A percentile compares a stretch with the other conserved stretches of the same genome.
Conservation (phyloP, 2,888 invertebrate genomes). For the Acrocera orbiculus region DNA sequence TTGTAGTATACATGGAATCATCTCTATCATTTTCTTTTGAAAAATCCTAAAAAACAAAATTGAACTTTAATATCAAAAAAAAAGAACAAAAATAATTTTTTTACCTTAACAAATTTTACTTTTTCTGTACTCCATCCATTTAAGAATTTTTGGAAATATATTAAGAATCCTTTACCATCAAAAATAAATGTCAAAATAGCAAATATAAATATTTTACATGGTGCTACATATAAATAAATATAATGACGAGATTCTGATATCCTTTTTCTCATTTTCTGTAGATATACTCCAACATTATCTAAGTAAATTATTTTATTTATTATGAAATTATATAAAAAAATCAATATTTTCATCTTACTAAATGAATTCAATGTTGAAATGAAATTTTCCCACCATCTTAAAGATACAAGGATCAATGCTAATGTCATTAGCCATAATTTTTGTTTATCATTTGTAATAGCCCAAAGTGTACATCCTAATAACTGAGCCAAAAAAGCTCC, state of each 20-base stretch:
- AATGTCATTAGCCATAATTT: conserved; percentile 40
- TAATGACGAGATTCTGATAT: conserved; percentile 52
- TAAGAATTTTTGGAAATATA: conserved; percentile 33
- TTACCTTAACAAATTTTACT: conserved; percentile 36
- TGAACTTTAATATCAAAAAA: too few species aligned
- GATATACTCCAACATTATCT: conserved; percentile 19
- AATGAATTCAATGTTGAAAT: conserved; percentile 30
- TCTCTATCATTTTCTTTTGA: too few species aligned
- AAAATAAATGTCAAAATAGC: conserved; percentile 43
- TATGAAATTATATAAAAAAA: background rate
- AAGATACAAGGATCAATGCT: conserved; percentile 48
- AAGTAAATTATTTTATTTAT: background rate
- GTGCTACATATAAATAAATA: conserved; percentile 50
- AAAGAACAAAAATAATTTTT: conserved; percentile 16
- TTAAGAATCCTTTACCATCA: too few species aligned
- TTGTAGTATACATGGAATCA: too few species aligned
- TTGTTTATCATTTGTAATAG: conserved; percentile 35
- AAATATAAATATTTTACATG: conserved; percentile 64
- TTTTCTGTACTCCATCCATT: conserved; percentile 37
- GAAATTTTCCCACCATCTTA: conserved; percentile 77
- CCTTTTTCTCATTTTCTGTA: conserved; percentile 32
- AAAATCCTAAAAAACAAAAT: too few species aligned
- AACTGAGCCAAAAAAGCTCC: conserved; percentile 45
- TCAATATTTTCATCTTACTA: conserved; percentile 12
- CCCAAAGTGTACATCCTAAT: conserved; percentile 51